Base-by-base conservation (phyloP, 2,797 vertebrate genomes). In the Pangasius larnaudii region DNA sequence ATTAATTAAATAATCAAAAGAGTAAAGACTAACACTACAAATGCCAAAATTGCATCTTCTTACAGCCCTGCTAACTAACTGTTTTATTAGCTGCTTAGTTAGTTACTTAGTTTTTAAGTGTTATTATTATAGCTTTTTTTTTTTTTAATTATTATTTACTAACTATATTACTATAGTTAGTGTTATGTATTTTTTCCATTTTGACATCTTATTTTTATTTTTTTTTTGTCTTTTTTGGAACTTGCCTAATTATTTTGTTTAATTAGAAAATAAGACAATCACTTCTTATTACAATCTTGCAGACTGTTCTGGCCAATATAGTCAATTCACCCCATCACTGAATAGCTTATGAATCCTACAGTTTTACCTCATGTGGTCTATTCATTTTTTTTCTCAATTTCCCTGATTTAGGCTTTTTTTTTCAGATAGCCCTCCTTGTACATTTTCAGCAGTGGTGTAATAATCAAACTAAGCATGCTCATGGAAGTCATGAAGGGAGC, bases 391-490 rank as follows among this genome's bases (percentile, higher is more conserved):
- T 30, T 74, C 3, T 24, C 10, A 39, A 42, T 39, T 71, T 33
- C 18, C 10, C 5, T 49, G 7, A 10, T 61, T 80, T 19, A 42
- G 22, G 53, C 2, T 53, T 33, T 24, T 59, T 59, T 39, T 39
- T 71, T 56, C 18, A 89, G 24, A 49, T 56, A 22, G 0, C 65
- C 46, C 30, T 89, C 36, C 14, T 65, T 89, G 27, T 81, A 84
- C 74, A 91, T 61, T 71, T n/a, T 90, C 27, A 89, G 8, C 9
- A 90, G 10, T 16, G 84, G 61, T 30, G 61, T 77, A 33, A 89
- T 42, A 30, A 90, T 81, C 30, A 89, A 11, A 81, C 84, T n/a
- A 67, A 19, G 30, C 11, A 89, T 27, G 74, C n/a, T 77, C n/a
- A 88, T 56, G 2, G 86, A 69, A 24, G 11, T 10, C 71, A 89